Base-by-base conservation (phyloP, 2,888 invertebrate species). In the Nomada ruficornis region DNA sequence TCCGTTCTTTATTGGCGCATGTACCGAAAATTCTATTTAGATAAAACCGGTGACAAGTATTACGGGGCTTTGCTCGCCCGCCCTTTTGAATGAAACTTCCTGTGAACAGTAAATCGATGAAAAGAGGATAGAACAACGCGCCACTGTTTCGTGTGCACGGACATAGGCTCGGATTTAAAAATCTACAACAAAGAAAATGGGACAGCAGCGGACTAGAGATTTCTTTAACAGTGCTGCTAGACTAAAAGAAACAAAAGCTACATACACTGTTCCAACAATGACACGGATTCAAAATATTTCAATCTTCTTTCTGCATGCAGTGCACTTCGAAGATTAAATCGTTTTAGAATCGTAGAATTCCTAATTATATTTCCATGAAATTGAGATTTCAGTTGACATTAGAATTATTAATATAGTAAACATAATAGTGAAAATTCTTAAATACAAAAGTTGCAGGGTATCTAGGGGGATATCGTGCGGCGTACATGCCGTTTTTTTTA, bases 11-110 rank as follows among this genome's bases (percentile, higher is more conserved):
- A 55, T 68, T 44, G 18, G 18, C 13, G 13, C 42, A 15, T 62
- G 29, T 20, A 62, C n/a, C 59, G n/a, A 42, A 47, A 59, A 68
- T 68, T 59, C 59, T 36, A 59, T 68, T 74, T 68, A 60, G 69
- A 75, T 52, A 69, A 69, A 69, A 10, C 44, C 42, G 15, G 11
- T 26, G 60, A 60, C 69, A 54, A 75, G 50, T 60, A 54, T 44
- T 44, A 15, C 47, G 5, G 7, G 47, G 47, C 36, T 67, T 73
- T 62, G 59, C 54, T 52, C 44, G 44, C 15, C 55, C 47, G 42
- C 44, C 50, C 64, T 59, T 75, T 71, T 13, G 18, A 13, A 57
- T 50, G 50, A 29, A 63, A 23, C 36, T 64, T 55, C 42, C 50
- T 23, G 55, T 42, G 52, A 59, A 64, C 52, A 47, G 50, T 11